These are phyloP conservation scores for Alexandromys fortis DNA, from an alignment of 2,113 vertebrate genomes.

Conservation along the genomic window DNA sequence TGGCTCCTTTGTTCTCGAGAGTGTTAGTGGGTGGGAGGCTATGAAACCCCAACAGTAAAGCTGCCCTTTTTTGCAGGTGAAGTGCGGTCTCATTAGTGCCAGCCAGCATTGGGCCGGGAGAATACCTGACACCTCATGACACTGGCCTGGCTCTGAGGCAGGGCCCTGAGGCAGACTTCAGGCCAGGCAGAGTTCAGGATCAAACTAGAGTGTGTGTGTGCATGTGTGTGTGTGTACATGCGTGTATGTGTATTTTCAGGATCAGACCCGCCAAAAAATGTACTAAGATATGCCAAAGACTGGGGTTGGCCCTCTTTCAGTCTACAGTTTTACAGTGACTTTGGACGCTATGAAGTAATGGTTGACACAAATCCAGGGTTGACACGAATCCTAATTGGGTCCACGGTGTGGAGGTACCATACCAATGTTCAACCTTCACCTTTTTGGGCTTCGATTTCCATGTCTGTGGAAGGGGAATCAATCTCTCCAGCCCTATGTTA, in stretches of 20 bases:
- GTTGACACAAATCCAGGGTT: not conserved
- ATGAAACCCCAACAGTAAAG: not conserved
- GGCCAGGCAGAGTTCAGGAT: not conserved
- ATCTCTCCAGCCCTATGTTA: not conserved
- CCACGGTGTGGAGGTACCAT: not conserved
- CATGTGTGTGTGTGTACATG: accelerated
- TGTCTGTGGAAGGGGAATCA: not conserved
- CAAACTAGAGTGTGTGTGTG: not conserved
- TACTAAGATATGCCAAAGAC: not conserved
- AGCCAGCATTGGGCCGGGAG: not conserved
- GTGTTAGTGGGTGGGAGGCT: not conserved
- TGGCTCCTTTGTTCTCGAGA: not conserved
- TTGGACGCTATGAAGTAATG: not conserved
- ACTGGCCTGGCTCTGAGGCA: not conserved
- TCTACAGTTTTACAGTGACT: not conserved
- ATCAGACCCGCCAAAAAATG: not conserved
- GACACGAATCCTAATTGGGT: not conserved
- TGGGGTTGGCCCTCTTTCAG: not conserved
- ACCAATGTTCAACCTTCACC: not conserved
- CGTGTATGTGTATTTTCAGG: not conserved
- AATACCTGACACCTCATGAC: not conserved
- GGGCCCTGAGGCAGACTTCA: not conserved
- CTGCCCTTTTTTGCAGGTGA: not conserved
- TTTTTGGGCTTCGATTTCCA: not conserved
- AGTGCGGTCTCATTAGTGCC: not conserved